Evolutionary conservation across 2,113 vertebrate genomes (phyloP).

Genomic region (Hyperoodon ampullatus): DNA sequence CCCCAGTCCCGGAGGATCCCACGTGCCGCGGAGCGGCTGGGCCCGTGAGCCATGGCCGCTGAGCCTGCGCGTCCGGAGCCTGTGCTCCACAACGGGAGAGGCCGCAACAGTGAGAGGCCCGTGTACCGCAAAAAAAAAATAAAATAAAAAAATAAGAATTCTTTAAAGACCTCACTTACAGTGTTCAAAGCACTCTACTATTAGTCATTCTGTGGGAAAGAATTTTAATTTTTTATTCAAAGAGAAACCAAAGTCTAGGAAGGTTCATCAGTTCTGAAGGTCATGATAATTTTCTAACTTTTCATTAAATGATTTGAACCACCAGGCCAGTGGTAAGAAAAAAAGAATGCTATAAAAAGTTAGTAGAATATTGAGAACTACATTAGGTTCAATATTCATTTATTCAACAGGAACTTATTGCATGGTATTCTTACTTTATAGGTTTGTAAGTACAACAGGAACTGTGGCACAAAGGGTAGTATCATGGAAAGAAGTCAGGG

Average conservation of each 20-base stretch:
- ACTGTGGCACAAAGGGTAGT: not conserved
- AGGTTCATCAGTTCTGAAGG: not conserved
- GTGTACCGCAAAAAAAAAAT: too few relatives aligned
- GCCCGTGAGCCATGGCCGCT: too few relatives aligned
- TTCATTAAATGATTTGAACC: not conserved
- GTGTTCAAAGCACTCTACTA: not conserved
- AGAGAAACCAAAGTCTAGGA: not conserved
- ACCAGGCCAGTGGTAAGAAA: not conserved
- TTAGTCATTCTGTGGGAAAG: not conserved
- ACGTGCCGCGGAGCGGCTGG: too few relatives aligned
- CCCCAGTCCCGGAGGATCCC: too few relatives aligned
- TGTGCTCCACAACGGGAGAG: too few relatives aligned
- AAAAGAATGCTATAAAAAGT: not conserved
- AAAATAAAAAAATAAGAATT: slow-evolving; percentile 16
- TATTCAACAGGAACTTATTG: slow-evolving; percentile 8
- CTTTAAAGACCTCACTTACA: not conserved
- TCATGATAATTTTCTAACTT: slow-evolving; percentile 8
- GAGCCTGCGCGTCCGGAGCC: too few relatives aligned
- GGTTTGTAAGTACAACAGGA: not conserved
- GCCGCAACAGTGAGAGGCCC: too few relatives aligned
- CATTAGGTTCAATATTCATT: not conserved
- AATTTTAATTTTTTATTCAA: not conserved
- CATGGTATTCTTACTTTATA: not conserved
- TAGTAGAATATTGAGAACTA: not conserved
- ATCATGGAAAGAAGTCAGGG: not conserved